Conservation (phyloP, 2,113 vertebrate genomes). For the Symphodus melops region DNA sequence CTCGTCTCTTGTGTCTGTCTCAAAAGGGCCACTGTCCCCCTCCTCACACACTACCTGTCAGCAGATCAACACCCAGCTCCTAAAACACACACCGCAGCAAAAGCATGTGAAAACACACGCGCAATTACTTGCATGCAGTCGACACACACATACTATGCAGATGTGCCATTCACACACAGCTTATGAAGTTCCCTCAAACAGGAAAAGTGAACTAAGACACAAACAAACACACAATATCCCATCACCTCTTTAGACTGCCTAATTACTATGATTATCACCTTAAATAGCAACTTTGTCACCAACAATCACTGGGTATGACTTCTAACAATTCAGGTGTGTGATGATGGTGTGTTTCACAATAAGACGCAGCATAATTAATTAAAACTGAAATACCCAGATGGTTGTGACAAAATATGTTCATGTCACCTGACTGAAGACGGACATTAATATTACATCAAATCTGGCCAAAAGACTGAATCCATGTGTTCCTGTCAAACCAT, state of each 20-base stretch:
- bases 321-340: constrained; percentile 44
- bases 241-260: constrained; percentile 55
- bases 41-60: constrained; percentile 78
- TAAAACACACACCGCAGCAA: constrained; percentile 59
- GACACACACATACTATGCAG: constrained; percentile 33
- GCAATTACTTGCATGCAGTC: constrained; percentile 5
- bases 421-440: neutral
- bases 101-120: constrained; percentile 33
- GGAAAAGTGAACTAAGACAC: constrained; percentile 68
- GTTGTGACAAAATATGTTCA: neutral
- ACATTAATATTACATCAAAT: neutral
- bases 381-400: neutral
- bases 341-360: constrained; percentile 7
- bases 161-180: constrained; percentile 42
- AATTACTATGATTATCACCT: constrained; percentile 76
- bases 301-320: constrained; percentile 62
- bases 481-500: neutral
- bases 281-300: constrained; percentile 69
- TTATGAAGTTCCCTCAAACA: constrained; percentile 52
- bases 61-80: constrained; percentile 63
- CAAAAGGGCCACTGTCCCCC: constrained; percentile 81
- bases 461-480: neutral
- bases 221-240: constrained; percentile 71
- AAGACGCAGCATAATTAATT: constrained; percentile 25
- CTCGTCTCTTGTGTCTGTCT: constrained; percentile 75